These are phyloP conservation scores for Saimiri boliviensis DNA, from an alignment of 2,113 vertebrate genomes.

Conservation along the genomic window DNA sequence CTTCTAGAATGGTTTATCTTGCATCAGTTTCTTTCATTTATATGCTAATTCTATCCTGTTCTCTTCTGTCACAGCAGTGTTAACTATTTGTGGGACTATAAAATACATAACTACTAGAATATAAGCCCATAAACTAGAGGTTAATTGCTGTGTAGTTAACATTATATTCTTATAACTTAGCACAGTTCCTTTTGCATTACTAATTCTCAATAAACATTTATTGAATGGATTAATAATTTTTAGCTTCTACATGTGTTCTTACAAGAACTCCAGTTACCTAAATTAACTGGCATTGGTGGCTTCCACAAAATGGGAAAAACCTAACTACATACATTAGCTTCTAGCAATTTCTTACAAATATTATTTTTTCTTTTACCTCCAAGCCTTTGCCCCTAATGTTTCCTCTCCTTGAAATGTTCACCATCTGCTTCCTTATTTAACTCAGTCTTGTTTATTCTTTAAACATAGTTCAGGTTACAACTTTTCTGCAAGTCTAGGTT, in stretches of 20 bases:
- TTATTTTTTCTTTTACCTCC: not conserved
- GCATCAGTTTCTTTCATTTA: not conserved
- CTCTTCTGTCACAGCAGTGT: not conserved
- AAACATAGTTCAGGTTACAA: not conserved
- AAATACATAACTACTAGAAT: not conserved
- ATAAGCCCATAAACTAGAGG: not conserved
- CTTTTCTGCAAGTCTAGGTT: not conserved
- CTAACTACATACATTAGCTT: not conserved
- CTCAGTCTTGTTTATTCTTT: not conserved
- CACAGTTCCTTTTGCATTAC: not conserved
- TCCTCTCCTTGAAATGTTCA: not conserved
- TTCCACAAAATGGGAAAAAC: not conserved
- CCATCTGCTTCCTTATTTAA: not conserved
- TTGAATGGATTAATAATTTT: not conserved
- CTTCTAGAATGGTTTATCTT: not conserved
- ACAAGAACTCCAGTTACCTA: not conserved
- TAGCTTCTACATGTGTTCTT: not conserved
- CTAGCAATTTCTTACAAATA: not conserved
- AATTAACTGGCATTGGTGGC: not conserved
- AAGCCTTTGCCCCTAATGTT: not conserved
- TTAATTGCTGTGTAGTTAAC: not conserved
- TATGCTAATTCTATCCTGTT: not conserved
- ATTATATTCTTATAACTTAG: not conserved
- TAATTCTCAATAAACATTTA: not conserved
- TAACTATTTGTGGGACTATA: not conserved